Base-by-base conservation (phyloP, 2,797 vertebrate genomes). In the Thunnus albacares region DNA sequence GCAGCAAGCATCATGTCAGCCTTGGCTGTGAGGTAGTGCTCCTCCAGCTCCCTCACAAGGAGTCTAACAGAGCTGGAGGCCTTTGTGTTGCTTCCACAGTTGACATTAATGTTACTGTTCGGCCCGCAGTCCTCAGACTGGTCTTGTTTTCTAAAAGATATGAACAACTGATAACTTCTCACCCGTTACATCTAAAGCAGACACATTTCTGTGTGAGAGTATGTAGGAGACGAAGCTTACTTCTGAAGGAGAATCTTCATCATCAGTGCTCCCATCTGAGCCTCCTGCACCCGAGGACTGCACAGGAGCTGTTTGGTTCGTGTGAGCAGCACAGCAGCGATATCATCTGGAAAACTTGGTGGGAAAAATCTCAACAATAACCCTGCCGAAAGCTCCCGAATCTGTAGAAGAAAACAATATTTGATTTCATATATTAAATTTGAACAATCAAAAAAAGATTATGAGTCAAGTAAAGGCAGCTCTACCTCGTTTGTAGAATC, bases 401-500 rank as follows among this genome's bases (percentile, higher is more conserved):
- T 97, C 97, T 98, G 89, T 17, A 67, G 51, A 64, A 24, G 18
- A 81, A 69, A 58, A 43, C 8, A 28, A 49, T 33, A 24, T 22
- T 22, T 17, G 13, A 1, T 56, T 26, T 28, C 28, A 51, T 51
- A 51, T 26, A 24, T 35, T 61, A 0, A 2, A 28, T 71, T 49
- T 66, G 3, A 70, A 41, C 2, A 8, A 4, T 18, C 2, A 18
- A 6, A 18, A 62, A 61, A 17, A 17, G 55, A 66, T 51, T 4
- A 20, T 1, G 10, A 65, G 13, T 28, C 8, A 58, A 22, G 12
- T 67, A 18, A 62, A 55, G 47, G 17, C 24, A 52, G 64, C 28
- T 64, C 1, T 80, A 97, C 97, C 96, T 98, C 97, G 0, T 97
- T 97, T 20, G 97, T 98, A 65, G 94, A 94, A 93, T 98, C 97